Percentiles rank a stretch among this genome's conserved stretches.
Conservation (phyloP, 2,888 invertebrate species). For the Dendrolimus pini region DNA sequence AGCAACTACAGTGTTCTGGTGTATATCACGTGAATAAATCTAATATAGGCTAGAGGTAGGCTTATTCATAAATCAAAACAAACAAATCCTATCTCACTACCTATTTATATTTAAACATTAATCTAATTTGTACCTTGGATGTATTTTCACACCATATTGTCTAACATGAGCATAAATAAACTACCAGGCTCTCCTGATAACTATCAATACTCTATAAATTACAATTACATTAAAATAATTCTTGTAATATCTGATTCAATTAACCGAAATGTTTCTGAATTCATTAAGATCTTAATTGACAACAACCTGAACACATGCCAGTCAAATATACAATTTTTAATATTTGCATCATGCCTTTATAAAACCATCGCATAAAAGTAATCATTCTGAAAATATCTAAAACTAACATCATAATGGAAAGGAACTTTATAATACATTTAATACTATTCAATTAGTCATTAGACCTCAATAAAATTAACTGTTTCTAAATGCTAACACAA, state of each 20-base stretch:
- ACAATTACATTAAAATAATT: neutral
- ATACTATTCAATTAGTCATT: constrained; percentile 29
- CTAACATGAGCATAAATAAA: constrained; percentile 48
- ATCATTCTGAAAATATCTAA: constrained; percentile 8
- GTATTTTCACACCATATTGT: constrained; percentile 47
- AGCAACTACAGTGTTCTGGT: too few species aligned
- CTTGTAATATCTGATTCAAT: too few species aligned
- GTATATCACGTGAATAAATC: too few species aligned
- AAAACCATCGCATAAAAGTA: neutral
- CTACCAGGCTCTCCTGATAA: constrained; percentile 11
- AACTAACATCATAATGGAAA: constrained; percentile 56
- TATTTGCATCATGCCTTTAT: too few species aligned
- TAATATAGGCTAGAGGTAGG: constrained; percentile 20
- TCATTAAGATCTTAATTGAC: constrained; percentile 25
- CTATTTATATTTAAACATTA: constrained; percentile 17
- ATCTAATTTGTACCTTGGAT: constrained; percentile 68
- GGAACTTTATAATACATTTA: constrained; percentile 38
- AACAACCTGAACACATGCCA: constrained; percentile 2
- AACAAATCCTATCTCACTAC: constrained; percentile 17
- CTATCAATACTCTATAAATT: neutral
- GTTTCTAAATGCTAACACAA: constrained; percentile 2
- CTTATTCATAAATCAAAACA: constrained; percentile 15
- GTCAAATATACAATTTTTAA: neutral
- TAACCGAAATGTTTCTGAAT: constrained; percentile 5
- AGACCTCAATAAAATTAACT: constrained; percentile 20